Evolutionary conservation across 2,888 invertebrate genomes (phyloP), one percentile per base, ranked within the genome.

Genomic region (Chymomyza amoena): DNA sequence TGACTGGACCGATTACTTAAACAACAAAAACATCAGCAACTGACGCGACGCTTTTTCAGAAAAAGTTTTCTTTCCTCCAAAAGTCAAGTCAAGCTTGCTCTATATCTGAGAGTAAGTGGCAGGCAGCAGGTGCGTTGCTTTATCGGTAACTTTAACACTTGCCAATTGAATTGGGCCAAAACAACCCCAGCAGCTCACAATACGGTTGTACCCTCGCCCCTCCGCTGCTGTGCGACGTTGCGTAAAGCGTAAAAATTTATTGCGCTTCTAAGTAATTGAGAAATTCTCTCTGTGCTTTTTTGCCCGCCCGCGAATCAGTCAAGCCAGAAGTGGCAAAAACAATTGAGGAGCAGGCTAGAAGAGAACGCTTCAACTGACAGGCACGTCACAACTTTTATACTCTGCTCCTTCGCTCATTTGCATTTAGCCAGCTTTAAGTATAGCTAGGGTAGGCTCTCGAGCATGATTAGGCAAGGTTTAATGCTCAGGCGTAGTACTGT

Each of bases 181-280:
- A 52, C 52, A 52, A 7, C 52, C 52, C 52, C 7, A 54, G 13
- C 16, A 7, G 1, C 39, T 13, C 13, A 10, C 39, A 10, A 13
- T 10, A 13, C 39, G 0, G 51, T 13, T 36, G 13, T 64, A 10
- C 7, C 20, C 9, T 5, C 28, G n/a, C 54, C 25, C 15, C 64
- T 1, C 15, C 15, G 25, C 32, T 52, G 50, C 15, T 52, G 68
- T 70, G 62, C 70, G 70, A 61, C 62, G 65, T 70, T 75, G 72
- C 72, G 72, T 69, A 67, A 70, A 67, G 66, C 67, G 62, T 64
- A 64, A 39, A 66, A 78, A 78, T 81, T 79, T 79, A 78, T 78
- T 59, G 70, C 73, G 61, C 64, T 71, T 70, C 73, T 71, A 76
- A 81, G 86, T 81, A 81, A 86, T 84, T 86, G 86, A 78, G 81